Conservation (phyloP, 2,113 vertebrate genomes). For the Podilymbus podiceps region DNA sequence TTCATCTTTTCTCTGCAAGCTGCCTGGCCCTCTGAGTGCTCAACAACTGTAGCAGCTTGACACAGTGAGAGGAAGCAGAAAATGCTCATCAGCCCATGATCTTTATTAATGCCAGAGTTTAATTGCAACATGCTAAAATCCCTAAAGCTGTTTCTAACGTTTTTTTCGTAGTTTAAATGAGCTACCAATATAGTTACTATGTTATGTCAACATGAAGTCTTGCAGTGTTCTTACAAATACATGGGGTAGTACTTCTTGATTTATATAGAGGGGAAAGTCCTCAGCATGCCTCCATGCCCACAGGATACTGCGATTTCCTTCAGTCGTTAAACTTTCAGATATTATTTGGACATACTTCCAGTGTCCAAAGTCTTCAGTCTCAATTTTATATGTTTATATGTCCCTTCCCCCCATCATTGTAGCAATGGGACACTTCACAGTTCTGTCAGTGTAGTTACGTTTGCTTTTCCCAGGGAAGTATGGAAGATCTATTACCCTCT, state of each 20-base stretch:
- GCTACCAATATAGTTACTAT: background rate
- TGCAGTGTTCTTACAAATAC: background rate
- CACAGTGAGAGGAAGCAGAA: background rate
- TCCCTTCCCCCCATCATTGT: background rate
- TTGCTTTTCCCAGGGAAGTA: background rate
- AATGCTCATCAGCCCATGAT: background rate
- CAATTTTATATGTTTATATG: background rate
- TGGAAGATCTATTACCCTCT: background rate
- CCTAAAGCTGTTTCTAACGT: background rate
- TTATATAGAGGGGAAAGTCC: background rate
- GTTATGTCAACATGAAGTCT: background rate
- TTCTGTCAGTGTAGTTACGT: background rate
- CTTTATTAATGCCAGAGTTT: background rate
- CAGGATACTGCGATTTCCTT: background rate
- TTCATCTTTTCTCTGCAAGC: conserved; percentile 11
- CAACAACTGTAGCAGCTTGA: background rate
- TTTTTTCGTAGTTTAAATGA: background rate
- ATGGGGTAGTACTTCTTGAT: background rate
- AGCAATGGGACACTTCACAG: background rate
- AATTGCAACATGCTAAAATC: background rate
- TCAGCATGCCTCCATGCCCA: background rate
- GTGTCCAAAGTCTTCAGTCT: background rate
- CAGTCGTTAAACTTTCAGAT: background rate
- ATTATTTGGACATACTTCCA: background rate
- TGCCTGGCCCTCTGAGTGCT: background rate